Conservation (phyloP, 1,140 invertebrate genomes). For the Drosophila persimilis region DNA sequence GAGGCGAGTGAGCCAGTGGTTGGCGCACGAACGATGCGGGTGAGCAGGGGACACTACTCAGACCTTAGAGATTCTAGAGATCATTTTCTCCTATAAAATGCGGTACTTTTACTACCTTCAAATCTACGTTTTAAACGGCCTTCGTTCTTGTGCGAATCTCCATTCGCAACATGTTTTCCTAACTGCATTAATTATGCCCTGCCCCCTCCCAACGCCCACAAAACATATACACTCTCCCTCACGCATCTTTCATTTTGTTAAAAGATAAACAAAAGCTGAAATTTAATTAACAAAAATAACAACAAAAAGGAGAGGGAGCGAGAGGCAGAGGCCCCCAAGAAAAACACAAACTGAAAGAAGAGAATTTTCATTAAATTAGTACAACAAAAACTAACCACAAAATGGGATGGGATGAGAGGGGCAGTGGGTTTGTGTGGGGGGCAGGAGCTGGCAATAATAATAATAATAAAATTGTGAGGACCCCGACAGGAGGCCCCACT, state of each 20-base stretch:
- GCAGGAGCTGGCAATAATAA: slow-evolving; percentile 41
- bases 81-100: too few relatives aligned
- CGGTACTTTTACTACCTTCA: too few relatives aligned
- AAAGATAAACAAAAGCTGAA: slow-evolving; percentile 39
- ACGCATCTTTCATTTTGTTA: slow-evolving; percentile 24
- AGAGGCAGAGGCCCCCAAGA: slow-evolving; percentile 1
- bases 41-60: too few relatives aligned
- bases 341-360: slow-evolving; percentile 33
- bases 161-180: too few relatives aligned
- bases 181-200: too few relatives aligned
- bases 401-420: slow-evolving; percentile 19
- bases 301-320: slow-evolving; percentile 21
- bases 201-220: neutral
- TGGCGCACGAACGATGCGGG: too few relatives aligned
- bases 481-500: slow-evolving; percentile 9
- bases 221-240: neutral
- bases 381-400: slow-evolving; percentile 64
- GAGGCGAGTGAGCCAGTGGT: too few relatives aligned
- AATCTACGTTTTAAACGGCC: too few relatives aligned
- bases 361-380: slow-evolving; percentile 73
- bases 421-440: neutral
- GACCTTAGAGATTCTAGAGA: too few relatives aligned
- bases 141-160: too few relatives aligned
- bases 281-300: slow-evolving; percentile 47
- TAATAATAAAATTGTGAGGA: slow-evolving; percentile 58